Evolutionary conservation across 2,888 invertebrate genomes (phyloP).

Genomic region (Clusia tigrina): DNA sequence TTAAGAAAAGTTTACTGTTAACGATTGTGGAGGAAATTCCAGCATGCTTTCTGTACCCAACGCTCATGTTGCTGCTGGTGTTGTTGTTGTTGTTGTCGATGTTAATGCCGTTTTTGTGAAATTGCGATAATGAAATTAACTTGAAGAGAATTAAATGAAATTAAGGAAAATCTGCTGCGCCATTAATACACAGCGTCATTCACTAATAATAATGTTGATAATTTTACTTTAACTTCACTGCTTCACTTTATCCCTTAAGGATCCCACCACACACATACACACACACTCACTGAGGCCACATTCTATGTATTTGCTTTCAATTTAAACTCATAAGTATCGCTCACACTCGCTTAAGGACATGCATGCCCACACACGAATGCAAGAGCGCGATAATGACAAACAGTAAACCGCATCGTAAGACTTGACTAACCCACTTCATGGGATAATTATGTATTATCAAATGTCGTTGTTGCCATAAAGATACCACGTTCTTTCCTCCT

Average conservation of each 20-base stretch:
- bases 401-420: background rate
- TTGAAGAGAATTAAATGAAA: background rate
- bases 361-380: background rate
- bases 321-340: too few relatives aligned
- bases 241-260: slow-evolving; percentile 3
- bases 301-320: too few relatives aligned
- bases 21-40: background rate
- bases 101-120: background rate
- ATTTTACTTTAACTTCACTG: background rate
- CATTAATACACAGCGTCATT: background rate
- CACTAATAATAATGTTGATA: slow-evolving; percentile 2
- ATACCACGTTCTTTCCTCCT: background rate
- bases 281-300: background rate
- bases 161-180: background rate
- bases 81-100: slow-evolving; percentile 3
- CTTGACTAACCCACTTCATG: background rate
- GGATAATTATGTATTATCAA: background rate
- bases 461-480: background rate
- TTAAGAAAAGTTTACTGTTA: background rate
- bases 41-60: background rate
- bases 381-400: background rate
- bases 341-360: too few relatives aligned
- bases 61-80: background rate
- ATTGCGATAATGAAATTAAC: slow-evolving; percentile 8
- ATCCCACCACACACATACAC: background rate